Evolutionary conservation across 2,888 invertebrate species (phyloP).

Genomic region (Lithophane leautieri): DNA sequence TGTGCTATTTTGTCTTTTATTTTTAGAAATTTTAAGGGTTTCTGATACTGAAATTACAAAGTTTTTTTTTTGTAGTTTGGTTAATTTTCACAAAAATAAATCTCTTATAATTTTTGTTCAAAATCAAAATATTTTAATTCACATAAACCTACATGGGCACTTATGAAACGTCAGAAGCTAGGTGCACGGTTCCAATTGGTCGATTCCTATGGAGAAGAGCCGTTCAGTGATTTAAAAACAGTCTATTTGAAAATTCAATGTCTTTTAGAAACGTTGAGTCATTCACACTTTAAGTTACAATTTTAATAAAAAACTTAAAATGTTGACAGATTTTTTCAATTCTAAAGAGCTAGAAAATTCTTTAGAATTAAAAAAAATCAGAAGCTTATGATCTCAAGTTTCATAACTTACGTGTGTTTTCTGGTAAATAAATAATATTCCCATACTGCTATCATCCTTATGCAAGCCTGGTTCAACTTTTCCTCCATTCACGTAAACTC

Average conservation of each 20-base stretch:
- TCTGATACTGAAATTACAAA: not conserved
- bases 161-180: too few species aligned
- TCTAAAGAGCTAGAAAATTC: not conserved
- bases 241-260: not conserved
- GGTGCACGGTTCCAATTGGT: too few species aligned
- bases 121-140: too few species aligned
- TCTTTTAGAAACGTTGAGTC: not conserved
- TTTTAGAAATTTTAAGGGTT: not conserved
- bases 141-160: too few species aligned
- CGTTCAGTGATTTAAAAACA: not conserved
- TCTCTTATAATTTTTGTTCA: not conserved
- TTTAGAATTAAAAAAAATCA: not conserved
- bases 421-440: slow-evolving; percentile 26
- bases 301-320: not conserved
- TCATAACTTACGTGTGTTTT: not conserved
- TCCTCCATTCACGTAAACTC: slow-evolving; percentile 61
- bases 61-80: not conserved
- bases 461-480: slow-evolving; percentile 39
- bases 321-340: not conserved
- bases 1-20: slow-evolving; percentile 47
- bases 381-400: not conserved
- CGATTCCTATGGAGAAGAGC: too few species aligned
- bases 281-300: not conserved
- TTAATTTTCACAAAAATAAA: not conserved
- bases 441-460: slow-evolving; percentile 31